phyloP scores from a whole-genome alignment of 1,140 invertebrate genomes.

The Choristoneura fumiferana region DNA sequence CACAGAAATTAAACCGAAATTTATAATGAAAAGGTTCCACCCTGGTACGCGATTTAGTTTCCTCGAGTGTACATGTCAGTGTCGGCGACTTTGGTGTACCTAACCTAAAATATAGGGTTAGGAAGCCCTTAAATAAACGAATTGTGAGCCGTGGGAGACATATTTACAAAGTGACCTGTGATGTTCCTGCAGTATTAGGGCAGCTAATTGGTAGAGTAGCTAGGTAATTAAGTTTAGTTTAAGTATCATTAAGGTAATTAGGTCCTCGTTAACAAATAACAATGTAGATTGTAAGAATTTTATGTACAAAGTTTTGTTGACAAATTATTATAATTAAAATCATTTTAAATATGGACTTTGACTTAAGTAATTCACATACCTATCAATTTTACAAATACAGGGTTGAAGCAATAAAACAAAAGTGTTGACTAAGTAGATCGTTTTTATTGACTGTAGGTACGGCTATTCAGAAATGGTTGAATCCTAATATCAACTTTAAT shows the following conservation, averaged over 20 bases:
- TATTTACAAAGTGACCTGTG: conserved; percentile 45
- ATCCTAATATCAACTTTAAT: too few relatives aligned
- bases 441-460: conserved; percentile 35
- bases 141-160: background rate
- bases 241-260: conserved; percentile 21
- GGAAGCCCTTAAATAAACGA: background rate
- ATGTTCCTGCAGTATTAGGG: conserved; percentile 67
- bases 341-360: conserved; percentile 27
- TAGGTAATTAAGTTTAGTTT: conserved; percentile 21
- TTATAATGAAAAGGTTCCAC: too few relatives aligned
- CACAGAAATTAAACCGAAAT: too few relatives aligned
- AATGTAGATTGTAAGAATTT: conserved; percentile 32
- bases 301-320: conserved; percentile 61
- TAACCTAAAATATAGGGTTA: too few relatives aligned
- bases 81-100: too few relatives aligned
- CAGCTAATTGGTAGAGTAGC: conserved; percentile 33
- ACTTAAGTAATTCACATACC: conserved; percentile 6
- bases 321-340: conserved; percentile 38
- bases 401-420: too few relatives aligned
- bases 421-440: too few relatives aligned
- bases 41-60: too few relatives aligned
- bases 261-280: conserved; percentile 24
- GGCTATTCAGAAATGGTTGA: conserved; percentile 39
- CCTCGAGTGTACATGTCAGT: too few relatives aligned
- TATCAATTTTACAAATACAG: background rate